Conservation (phyloP, 1,140 invertebrate genomes). For the Sycophila sp. region DNA sequence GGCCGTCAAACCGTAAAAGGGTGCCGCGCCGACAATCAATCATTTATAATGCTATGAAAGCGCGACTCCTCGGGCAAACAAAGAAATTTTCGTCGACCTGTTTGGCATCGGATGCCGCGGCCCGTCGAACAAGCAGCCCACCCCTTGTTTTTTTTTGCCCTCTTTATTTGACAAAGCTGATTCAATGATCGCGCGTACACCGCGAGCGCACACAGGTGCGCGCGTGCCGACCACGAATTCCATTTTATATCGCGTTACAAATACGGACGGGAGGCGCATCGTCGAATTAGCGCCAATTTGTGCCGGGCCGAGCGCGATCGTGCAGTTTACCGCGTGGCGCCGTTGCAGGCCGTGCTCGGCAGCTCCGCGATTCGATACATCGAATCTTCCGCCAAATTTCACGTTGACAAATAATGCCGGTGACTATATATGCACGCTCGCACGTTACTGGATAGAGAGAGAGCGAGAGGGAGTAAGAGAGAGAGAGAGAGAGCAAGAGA, state of each 20-base stretch:
- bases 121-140: background rate
- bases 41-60: slow-evolving; percentile 6
- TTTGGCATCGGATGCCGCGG: background rate
- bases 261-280: slow-evolving; percentile 28
- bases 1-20: background rate
- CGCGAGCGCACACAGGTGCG: slow-evolving; percentile 35
- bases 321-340: slow-evolving; percentile 29
- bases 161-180: slow-evolving; percentile 51
- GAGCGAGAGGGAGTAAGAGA: no score
- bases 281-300: slow-evolving; percentile 49
- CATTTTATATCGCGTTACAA: slow-evolving; percentile 51
- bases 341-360: slow-evolving; percentile 9
- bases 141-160: slow-evolving; percentile 3
- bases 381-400: slow-evolving; percentile 38
- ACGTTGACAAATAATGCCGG: slow-evolving; percentile 39
- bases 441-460: no score
- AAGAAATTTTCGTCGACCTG: slow-evolving; percentile 2
- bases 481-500: no score
- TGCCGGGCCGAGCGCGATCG: slow-evolving; percentile 13
- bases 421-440: no score
- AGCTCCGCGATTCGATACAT: slow-evolving; percentile 21
- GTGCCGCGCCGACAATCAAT: background rate
- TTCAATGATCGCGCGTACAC: slow-evolving; percentile 44
- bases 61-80: background rate
- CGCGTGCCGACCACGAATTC: slow-evolving; percentile 41